Evolutionary conservation across 1,140 invertebrate species (phyloP), one percentile per base, ranked within the genome.

Genomic region (Anastrepha obliqua): DNA sequence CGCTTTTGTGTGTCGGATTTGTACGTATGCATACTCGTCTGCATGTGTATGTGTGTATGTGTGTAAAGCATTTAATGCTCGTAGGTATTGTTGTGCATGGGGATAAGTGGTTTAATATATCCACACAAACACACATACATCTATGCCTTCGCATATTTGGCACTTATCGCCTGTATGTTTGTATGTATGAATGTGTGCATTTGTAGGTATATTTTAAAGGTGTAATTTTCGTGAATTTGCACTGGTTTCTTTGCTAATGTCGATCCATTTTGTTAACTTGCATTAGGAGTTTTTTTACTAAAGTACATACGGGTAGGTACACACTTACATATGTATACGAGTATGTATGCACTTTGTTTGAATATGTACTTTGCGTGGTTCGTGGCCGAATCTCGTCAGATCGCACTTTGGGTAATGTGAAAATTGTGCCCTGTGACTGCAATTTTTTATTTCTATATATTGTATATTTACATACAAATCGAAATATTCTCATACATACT

Each of bases 161-260:
- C 39, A 13, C 39, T 70, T 29, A 29, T 29, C 29, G 29, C 29
- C 29, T 70, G 65, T 70, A 39, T 29, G 29, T 70, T 70, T 70
- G 65, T 70, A 64, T 29, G 29, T 29, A 29, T 13, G 44, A 8
- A 39, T n/a, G 39, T 51, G 11, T 81, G 47, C 55, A 29, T 55
- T 13, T 81, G 17, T 81, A 13, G 2, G 44, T 6, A 67, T 74
- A 74, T 74, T 74, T 74, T 15, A 29, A 81, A 81, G 74, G 74
- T 81, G 74, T 29, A 55, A 81, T 81, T 81, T 81, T 81, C 44
- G 47, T 81, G n/a, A 81, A 55, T 81, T 81, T 58, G n/a, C 74
- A 20, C 47, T 55, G n/a, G 9, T n/a, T 15, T 51, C n/a, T 81
- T 44, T 58, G 44, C 44, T 81, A 55, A 42, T 42, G 6, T 81